phyloP scores from a whole-genome alignment of 1,140 invertebrate species.

The Plectrocnemia conspersa region DNA sequence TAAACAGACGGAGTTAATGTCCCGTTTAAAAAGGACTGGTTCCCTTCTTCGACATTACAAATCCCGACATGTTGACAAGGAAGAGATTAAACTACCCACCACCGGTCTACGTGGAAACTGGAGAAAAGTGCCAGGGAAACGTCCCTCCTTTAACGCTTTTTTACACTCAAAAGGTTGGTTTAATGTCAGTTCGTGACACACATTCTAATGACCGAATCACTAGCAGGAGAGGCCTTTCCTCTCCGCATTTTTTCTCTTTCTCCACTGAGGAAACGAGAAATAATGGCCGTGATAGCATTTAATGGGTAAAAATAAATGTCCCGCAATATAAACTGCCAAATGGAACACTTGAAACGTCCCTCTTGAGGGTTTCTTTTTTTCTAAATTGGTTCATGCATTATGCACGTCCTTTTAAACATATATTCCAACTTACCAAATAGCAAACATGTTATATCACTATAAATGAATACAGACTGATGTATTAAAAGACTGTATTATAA shows the following conservation, averaged over 20 bases:
- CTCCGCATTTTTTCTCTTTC: no score
- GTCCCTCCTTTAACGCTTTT: not conserved
- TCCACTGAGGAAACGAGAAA: conserved; percentile 15
- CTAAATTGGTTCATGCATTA: no score
- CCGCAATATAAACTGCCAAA: no score
- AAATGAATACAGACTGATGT: no score
- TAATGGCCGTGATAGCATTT: conserved; percentile 34
- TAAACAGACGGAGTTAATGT: conserved; percentile 32
- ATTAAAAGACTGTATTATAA: no score
- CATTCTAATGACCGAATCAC: conserved; percentile 30
- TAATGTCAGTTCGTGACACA: conserved; percentile 35
- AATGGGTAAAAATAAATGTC: conserved; percentile 34
- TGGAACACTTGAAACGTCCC: no score
- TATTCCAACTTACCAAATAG: no score
- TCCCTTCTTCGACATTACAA: conserved; percentile 28
- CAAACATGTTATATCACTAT: no score
- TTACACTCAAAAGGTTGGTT: conserved; percentile 28
- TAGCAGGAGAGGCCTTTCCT: conserved; percentile 10
- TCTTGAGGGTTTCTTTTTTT: no score
- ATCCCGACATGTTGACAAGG: conserved; percentile 34
- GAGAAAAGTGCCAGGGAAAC: conserved; percentile 3
- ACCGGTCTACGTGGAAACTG: conserved; percentile 18
- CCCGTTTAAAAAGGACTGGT: conserved; percentile 29
- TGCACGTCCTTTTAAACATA: no score
- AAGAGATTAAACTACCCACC: conserved; percentile 28